Evolutionary conservation across 2,888 invertebrate species (phyloP).

Genomic region (Drosophila meridiana): DNA sequence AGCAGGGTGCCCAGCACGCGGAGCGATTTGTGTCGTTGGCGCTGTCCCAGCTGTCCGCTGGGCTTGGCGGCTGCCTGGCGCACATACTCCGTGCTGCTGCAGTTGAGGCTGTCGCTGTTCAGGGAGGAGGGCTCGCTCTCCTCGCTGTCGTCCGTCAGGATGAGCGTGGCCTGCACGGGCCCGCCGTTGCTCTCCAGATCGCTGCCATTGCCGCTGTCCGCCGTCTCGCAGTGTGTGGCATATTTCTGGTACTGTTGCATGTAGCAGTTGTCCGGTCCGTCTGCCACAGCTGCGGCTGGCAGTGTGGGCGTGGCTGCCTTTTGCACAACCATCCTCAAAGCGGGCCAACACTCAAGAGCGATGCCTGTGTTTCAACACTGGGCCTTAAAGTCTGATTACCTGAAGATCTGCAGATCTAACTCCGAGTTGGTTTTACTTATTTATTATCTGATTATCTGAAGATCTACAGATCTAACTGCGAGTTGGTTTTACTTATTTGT

Average conservation of each 20-base stretch:
- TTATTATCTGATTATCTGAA: conserved; percentile 15
- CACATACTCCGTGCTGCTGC: conserved; percentile 87
- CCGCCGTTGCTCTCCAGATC: conserved; percentile 88
- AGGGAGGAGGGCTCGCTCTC: conserved; percentile 88
- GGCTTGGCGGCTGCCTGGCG: conserved; percentile 66
- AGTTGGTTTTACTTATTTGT: conserved; percentile 10
- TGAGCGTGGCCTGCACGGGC: conserved; percentile 51
- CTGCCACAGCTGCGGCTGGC: conserved; percentile 39
- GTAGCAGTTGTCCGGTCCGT: conserved; percentile 57
- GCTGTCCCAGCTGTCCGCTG: conserved; percentile 53
- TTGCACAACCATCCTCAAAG: conserved; percentile 61
- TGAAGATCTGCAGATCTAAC: conserved; percentile 6
- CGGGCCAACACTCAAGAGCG: not conserved
- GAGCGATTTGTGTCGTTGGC: conserved; percentile 76
- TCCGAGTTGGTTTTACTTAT: conserved; percentile 4
- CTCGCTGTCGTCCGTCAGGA: conserved; percentile 86
- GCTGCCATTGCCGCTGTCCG: conserved; percentile 94
- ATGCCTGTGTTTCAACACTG: conserved; percentile 17
- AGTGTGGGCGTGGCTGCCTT: conserved; percentile 62
- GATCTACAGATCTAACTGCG: conserved; percentile 9
- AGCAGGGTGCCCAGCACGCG: conserved; percentile 62
- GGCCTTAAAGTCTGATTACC: not conserved
- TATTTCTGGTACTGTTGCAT: conserved; percentile 74
- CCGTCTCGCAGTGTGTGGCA: conserved; percentile 89
- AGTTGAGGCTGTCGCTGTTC: conserved; percentile 93